Conservation (phyloP, 2,888 invertebrate species). For the Drosophila leonis region DNA sequence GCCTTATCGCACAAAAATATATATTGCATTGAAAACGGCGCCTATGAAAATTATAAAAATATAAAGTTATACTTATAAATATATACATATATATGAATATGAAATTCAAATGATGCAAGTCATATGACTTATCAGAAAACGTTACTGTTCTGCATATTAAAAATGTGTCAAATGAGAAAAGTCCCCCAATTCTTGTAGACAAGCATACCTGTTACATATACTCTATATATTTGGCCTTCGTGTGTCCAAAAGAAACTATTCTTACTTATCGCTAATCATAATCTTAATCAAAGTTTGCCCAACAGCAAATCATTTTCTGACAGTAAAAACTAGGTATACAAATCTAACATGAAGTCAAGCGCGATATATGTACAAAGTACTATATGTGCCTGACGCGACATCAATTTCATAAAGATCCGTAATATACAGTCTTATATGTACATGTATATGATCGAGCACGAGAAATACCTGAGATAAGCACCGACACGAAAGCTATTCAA, state of each 20-base stretch:
- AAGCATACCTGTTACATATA: background rate
- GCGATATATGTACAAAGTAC: background rate
- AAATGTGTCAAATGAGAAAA: constrained; percentile 1
- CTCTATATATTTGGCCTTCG: background rate
- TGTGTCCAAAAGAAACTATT: constrained; percentile 4
- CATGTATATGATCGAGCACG: background rate
- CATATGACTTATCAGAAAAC: background rate
- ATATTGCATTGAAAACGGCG: constrained; percentile 10
- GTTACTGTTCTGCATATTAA: background rate
- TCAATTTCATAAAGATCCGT: background rate
- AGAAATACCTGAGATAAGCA: constrained; percentile 10
- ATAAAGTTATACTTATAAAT: background rate
- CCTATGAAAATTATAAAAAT: background rate
- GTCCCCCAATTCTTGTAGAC: background rate
- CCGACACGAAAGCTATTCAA: constrained; percentile 25
- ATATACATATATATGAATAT: constrained; percentile 6
- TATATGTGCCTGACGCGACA: background rate
- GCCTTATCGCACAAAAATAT: constrained; percentile 16
- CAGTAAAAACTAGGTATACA: background rate
- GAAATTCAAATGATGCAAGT: background rate
- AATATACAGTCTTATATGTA: background rate
- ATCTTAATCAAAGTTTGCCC: constrained; percentile 9
- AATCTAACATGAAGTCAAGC: background rate
- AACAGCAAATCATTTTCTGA: constrained; percentile 8
- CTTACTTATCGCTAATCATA: constrained; percentile 21